phyloP scores from a whole-genome alignment of 2,113 vertebrate genomes.

The Lontra canadensis region DNA sequence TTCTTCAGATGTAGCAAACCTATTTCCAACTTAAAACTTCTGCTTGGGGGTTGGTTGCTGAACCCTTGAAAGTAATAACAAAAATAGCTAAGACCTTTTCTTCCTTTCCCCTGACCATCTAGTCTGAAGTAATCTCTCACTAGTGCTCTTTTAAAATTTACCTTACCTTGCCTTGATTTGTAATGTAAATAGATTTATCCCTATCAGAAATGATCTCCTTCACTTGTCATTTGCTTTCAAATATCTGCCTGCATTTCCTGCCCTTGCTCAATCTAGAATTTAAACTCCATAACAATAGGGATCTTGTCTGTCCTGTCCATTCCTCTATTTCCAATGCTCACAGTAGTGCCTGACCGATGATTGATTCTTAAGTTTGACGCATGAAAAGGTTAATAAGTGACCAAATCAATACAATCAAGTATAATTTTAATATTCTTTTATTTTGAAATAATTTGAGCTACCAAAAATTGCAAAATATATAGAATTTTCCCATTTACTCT shows the following conservation, averaged over 20 bases:
- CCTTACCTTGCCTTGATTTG: neutral
- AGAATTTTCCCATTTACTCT: neutral
- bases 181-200: neutral
- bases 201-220: neutral
- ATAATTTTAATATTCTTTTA: neutral
- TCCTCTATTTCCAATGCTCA: neutral
- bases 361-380: neutral
- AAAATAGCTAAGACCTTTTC: neutral
- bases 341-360: neutral
- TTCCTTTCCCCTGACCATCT: neutral
- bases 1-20: no score
- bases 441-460: neutral
- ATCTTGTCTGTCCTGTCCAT: neutral
- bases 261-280: neutral
- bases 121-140: neutral
- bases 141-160: neutral
- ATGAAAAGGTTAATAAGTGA: neutral
- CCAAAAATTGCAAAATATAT: neutral
- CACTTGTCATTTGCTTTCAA: neutral
- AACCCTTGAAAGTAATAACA: neutral
- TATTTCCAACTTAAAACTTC: neutral
- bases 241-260: neutral
- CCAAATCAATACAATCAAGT: neutral
- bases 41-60: neutral
- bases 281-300: fast-evolving